Conservation (phyloP, 1,140 invertebrate species). For the Lordiphosa collinella region DNA sequence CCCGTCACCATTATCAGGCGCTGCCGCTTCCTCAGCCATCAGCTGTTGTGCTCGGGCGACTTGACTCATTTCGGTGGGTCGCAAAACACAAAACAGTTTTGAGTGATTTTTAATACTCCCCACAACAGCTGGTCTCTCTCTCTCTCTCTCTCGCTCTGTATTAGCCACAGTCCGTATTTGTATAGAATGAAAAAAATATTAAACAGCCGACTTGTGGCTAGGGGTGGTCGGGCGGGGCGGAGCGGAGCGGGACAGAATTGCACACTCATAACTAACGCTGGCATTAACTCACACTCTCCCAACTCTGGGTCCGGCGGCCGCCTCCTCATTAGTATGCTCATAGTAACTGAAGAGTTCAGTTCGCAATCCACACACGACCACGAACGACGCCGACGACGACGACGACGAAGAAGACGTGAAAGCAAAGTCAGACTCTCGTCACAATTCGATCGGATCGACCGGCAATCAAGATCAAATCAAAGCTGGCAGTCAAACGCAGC, state of each 20-base stretch:
- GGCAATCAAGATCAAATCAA: conserved; percentile 63
- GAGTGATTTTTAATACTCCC: conserved; percentile 1
- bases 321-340: conserved; percentile 70
- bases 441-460: conserved; percentile 43
- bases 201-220: not conserved
- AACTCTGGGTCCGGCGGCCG: conserved; percentile 22
- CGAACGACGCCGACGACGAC: conserved; percentile 21
- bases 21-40: too few relatives aligned
- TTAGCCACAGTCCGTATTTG: not conserved
- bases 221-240: not conserved
- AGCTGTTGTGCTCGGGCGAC: too few relatives aligned
- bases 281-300: conserved; percentile 4
- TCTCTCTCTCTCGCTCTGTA: not conserved
- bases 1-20: too few relatives aligned
- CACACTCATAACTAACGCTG: conserved; percentile 28
- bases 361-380: conserved; percentile 21
- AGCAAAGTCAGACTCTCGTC: conserved; percentile 3
- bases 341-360: conserved; percentile 65
- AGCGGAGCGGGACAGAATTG: conserved; percentile 7
- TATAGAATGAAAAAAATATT: not conserved
- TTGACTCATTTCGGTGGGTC: too few relatives aligned
- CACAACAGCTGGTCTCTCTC: not conserved
- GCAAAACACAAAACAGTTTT: not conserved
- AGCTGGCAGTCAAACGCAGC: conserved; percentile 60
- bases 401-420: conserved; percentile 29